A percentile compares a stretch with the other conserved stretches of the same genome.
phyloP scores from a whole-genome alignment of 2,113 vertebrate genomes.

The Cheilinus undulatus region DNA sequence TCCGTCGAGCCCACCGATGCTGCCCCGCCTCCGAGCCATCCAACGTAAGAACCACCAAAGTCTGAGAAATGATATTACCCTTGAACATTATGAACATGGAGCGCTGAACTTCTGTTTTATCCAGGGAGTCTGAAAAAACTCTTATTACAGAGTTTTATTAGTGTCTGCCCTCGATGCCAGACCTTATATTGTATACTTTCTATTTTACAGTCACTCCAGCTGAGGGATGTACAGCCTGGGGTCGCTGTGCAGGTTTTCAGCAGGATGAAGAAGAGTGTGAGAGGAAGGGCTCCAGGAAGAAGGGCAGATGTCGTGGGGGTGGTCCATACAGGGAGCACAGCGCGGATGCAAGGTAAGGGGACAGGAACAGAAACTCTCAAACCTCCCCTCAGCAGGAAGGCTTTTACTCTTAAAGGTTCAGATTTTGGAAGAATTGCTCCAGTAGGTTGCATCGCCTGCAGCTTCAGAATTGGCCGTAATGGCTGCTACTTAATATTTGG shows the following conservation, averaged over 20 bases:
- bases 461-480: too few relatives aligned
- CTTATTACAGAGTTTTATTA: too few relatives aligned
- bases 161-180: too few relatives aligned
- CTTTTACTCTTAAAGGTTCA: too few relatives aligned
- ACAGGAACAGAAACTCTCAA: not conserved
- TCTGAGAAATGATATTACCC: not conserved
- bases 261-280: constrained; percentile 89
- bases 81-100: too few relatives aligned
- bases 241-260: constrained; percentile 83
- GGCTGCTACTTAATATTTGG: too few relatives aligned
- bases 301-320: constrained; percentile 87
- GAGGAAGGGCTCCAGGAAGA: constrained; percentile 92
- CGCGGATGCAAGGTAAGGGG: constrained; percentile 89
- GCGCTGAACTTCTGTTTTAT: not conserved
- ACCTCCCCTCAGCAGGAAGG: too few relatives aligned
- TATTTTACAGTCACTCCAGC: constrained; percentile 88
- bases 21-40: constrained; percentile 95
- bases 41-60: constrained; percentile 85
- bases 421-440: too few relatives aligned
- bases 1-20: constrained; percentile 92
- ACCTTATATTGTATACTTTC: not conserved
- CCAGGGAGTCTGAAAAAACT: too few relatives aligned
- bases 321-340: constrained; percentile 86
- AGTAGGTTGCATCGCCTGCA: too few relatives aligned
- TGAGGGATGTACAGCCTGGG: constrained; percentile 88